Evolutionary conservation across 2,888 invertebrate genomes (phyloP).

Genomic region (Magallana nippona): DNA sequence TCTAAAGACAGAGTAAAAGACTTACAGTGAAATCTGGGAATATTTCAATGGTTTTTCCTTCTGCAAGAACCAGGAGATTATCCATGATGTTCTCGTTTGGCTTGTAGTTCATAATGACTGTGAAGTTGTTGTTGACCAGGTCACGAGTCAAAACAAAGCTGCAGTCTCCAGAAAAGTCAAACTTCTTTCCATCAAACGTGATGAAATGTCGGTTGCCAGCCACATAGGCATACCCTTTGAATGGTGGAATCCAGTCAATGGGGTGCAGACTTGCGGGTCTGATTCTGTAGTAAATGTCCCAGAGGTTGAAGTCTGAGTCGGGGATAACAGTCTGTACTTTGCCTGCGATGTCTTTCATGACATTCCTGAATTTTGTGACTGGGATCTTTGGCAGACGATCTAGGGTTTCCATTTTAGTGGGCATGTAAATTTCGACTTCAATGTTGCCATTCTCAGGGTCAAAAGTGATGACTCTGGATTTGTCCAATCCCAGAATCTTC

Average conservation of each 20-base stretch:
- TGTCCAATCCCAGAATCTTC: slow-evolving; percentile 67
- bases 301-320: slow-evolving; percentile 82
- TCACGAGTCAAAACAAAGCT: slow-evolving; percentile 92
- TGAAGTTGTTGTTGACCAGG: slow-evolving; percentile 90
- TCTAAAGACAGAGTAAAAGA: background rate
- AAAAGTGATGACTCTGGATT: slow-evolving; percentile 71
- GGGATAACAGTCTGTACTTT: slow-evolving; percentile 31
- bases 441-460: slow-evolving; percentile 74
- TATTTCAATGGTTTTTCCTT: slow-evolving; percentile 71
- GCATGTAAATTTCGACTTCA: slow-evolving; percentile 72
- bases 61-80: slow-evolving; percentile 70
- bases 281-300: slow-evolving; percentile 89
- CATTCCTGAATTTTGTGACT: slow-evolving; percentile 50
- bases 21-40: slow-evolving; percentile 47
- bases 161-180: slow-evolving; percentile 87
- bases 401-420: slow-evolving; percentile 68
- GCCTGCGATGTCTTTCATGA: slow-evolving; percentile 40
- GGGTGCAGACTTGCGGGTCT: slow-evolving; percentile 85
- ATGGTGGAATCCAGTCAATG: slow-evolving; percentile 91
- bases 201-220: slow-evolving; percentile 90
- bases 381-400: slow-evolving; percentile 63
- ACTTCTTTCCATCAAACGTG: slow-evolving; percentile 91
- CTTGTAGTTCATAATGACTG: slow-evolving; percentile 87
- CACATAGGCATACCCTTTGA: slow-evolving; percentile 90
- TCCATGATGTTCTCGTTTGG: slow-evolving; percentile 62